Evolutionary conservation across 2,888 invertebrate species (phyloP), one percentile per base, ranked within the genome.

Genomic region (Aphelenchoides bicaudatus): DNA sequence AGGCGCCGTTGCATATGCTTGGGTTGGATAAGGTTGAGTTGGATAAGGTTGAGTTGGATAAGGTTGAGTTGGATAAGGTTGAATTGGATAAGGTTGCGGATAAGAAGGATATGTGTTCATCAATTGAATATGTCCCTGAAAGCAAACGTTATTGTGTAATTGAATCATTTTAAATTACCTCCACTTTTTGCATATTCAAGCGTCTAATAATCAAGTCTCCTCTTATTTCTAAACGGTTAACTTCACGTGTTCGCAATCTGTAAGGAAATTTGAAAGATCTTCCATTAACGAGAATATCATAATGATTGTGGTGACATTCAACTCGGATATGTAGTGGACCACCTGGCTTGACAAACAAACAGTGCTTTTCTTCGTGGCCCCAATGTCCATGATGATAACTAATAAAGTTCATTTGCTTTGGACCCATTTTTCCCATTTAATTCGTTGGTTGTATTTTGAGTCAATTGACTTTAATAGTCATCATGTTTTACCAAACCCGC

Each of bases 41-140:
- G 43, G 43, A n/a, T 43, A 43, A n/a, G 43, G 21, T n/a, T 43
- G 43, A 10, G 43, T 19, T 8, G 43, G 23, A n/a, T 43, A 43
- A n/a, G 8, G 21, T 8, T 6, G 6, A 43, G 43, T 25, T 34
- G 34, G 13, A n/a, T n/a, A n/a, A 13, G 34, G 34, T n/a, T 43
- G 43, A 8, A 19, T 25, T 19, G 10, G 25, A 25, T 10, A 8
- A 10, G 16, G 43, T 6, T 10, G 43, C 43, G 43, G 43, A n/a
- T 21, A 43, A 8, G 43, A 8, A n/a, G 10, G n/a, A n/a, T 10
- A n/a, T 25, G 6, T 10, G 10, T 6, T 8, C 10, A 43, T n/a
- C 6, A 25, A 25, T n/a, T n/a, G n/a, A n/a, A n/a, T n/a, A n/a
- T n/a, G n/a, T n/a, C n/a, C n/a, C n/a, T n/a, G n/a, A n/a, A n/a